Percentiles rank a stretch among this genome's conserved stretches.
Evolutionary conservation across 53 echinoderm and acorn worm species (phyloP).

Genomic region (Antedon mediterranea): DNA sequence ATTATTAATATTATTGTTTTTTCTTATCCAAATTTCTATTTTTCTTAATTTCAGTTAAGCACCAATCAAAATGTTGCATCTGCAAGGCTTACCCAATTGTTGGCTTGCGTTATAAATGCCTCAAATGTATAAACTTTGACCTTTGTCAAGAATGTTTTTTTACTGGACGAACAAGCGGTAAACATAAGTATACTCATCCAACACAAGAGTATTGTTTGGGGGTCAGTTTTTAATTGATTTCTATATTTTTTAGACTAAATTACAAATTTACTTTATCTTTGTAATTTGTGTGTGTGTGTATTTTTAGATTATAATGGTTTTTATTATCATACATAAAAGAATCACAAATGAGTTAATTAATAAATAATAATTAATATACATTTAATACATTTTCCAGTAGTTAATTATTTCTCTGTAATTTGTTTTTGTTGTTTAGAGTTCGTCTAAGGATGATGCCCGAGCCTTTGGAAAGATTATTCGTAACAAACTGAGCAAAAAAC

Average conservation of each 20-base stretch:
- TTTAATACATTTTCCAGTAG: no score
- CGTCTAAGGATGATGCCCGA: constrained; percentile 56
- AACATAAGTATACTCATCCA: constrained; percentile 63
- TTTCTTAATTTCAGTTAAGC: constrained; percentile 45
- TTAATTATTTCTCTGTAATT: background rate
- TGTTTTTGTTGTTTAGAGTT: constrained; percentile 39
- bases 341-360: no score
- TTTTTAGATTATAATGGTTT: no score
- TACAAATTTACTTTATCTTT: no score
- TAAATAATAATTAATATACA: no score
- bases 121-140: constrained; percentile 90
- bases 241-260: background rate
- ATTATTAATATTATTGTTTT: no score
- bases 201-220: constrained; percentile 59
- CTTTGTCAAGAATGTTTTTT: constrained; percentile 90
- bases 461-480: constrained; percentile 76
- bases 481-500: constrained; percentile 85
- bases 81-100: constrained; percentile 69
- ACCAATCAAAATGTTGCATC: constrained; percentile 55
- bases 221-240: constrained; percentile 19
- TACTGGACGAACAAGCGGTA: constrained; percentile 42
- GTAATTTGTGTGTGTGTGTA: no score
- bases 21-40: background rate
- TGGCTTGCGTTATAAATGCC: constrained; percentile 76
- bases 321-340: background rate